Base-by-base conservation (phyloP, 2,113 vertebrate species). In the Anseranas semipalmata region DNA sequence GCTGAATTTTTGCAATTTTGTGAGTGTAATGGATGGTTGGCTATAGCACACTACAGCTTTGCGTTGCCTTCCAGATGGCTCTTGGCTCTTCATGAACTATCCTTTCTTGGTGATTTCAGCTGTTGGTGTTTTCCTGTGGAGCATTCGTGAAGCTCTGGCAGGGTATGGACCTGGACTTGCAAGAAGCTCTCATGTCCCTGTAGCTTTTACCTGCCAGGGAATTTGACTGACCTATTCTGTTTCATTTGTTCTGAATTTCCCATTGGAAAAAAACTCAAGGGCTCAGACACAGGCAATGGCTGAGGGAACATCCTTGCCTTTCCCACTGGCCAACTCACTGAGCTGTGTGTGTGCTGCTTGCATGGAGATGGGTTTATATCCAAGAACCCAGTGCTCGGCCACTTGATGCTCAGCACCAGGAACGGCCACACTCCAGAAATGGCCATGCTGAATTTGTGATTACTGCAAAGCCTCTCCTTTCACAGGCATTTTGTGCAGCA, bases 91-190 rank as follows among this genome's bases (percentile, higher is more conserved):
- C 58, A 21, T 52, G 53, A 73, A 17, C 67, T n/a, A 19, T 21
- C 7, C 27, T 79, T 59, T 79, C 22, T 56, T 52, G 30, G 53
- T 35, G 30, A 32, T 37, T 76, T 65, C 48, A 65, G 10, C 25
- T 58, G 12, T 55, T 1, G 2, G 1, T 32, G 15, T n/a, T 3
- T 35, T 85, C 15, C 46, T 68, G 46, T 63, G 37, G 43, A 79
- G 46, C 15, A 14, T n/a, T 79, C 0, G 0, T n/a, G 68, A 37
- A 72, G 24, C n/a, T 80, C 53, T 50, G 45, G 30, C 20, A 45
- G 10, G 7, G 11, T 37, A 35, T 2, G 4, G 43, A 33, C 37
- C 20, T 45, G 21, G 16, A 59, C 50, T 60, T 89, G 39, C 24
- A 43, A 77, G 80, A 89, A 41, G 5, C 73, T 76, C 2, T 55